A percentile compares a stretch with the other conserved stretches of the same genome.
phyloP scores from a whole-genome alignment of 2,888 invertebrate species.

The Brachypterus glaber region DNA sequence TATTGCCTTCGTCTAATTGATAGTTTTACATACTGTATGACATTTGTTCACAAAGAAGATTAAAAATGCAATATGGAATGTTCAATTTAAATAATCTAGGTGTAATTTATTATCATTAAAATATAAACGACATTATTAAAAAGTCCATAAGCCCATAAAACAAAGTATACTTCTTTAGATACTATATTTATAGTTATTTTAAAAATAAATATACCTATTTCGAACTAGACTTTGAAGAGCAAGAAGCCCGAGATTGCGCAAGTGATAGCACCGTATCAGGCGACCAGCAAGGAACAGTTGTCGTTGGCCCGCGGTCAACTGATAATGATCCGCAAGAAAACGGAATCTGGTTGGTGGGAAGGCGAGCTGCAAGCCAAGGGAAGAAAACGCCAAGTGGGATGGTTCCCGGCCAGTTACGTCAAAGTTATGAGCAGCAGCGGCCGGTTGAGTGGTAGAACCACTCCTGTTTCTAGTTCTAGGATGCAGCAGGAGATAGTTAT shows the following conservation, averaged over 20 bases:
- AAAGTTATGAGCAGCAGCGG: slow-evolving; percentile 66
- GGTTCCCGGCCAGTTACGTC: slow-evolving; percentile 99
- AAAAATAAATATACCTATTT: no score
- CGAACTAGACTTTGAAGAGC: slow-evolving; percentile 54
- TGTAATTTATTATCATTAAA: no score
- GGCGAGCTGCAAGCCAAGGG: slow-evolving; percentile 92
- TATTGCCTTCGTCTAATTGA: no score
- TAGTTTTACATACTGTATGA: no score
- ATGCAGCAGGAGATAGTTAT: slow-evolving; percentile 48
- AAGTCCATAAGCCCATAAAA: no score
- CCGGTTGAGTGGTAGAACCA: slow-evolving; percentile 60
- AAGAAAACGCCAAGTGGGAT: slow-evolving; percentile 85
- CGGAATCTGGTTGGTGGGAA: slow-evolving; percentile 99
- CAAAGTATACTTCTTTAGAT: no score
- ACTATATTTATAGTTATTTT: no score
- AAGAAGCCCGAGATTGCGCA: slow-evolving; percentile 88
- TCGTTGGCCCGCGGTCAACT: slow-evolving; percentile 84
- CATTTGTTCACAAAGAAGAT: no score
- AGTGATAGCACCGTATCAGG: slow-evolving; percentile 87
- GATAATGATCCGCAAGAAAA: slow-evolving; percentile 93
- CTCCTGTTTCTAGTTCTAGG: slow-evolving; percentile 60
- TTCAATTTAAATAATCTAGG: no score
- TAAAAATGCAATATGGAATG: no score
- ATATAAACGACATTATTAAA: no score
- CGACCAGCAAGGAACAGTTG: slow-evolving; percentile 85